These are phyloP conservation scores for Malurus melanocephalus DNA, from an alignment of 2,113 vertebrate species.

Conservation along the genomic window DNA sequence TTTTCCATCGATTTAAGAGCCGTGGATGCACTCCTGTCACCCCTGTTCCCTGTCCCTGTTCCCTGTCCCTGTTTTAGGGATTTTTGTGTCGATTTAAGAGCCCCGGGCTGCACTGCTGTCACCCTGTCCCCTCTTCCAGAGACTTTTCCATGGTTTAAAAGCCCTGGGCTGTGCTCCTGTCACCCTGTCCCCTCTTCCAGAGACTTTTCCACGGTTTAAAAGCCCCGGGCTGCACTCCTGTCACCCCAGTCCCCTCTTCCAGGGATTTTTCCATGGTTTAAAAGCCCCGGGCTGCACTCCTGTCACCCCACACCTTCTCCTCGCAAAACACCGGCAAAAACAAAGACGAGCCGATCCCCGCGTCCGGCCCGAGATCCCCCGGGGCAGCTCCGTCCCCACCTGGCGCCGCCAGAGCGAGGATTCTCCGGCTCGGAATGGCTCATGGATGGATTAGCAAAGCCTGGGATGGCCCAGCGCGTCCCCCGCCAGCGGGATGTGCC, in stretches of 20 bases:
- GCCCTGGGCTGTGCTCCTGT: too few relatives aligned
- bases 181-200: too few relatives aligned
- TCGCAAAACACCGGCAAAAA: too few relatives aligned
- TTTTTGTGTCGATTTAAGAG: too few relatives aligned
- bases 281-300: neutral
- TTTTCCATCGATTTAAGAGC: too few relatives aligned
- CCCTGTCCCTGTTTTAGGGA: neutral
- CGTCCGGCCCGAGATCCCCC: neutral
- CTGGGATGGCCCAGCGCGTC: constrained; percentile 26
- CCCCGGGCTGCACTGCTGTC: too few relatives aligned
- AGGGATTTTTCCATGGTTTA: neutral
- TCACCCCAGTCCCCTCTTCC: too few relatives aligned
- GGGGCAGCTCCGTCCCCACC: neutral
- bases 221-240: too few relatives aligned
- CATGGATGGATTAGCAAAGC: constrained; percentile 53
- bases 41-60: neutral
- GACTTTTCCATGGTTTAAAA: too few relatives aligned
- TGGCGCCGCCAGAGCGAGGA: neutral
- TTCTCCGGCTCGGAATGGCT: neutral
- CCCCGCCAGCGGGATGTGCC: neutral
- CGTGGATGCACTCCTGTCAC: too few relatives aligned
- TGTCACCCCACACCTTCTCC: neutral
- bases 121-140: neutral
- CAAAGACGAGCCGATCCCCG: neutral
- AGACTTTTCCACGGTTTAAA: too few relatives aligned